Evolutionary conservation across 2,888 invertebrate species (phyloP), one percentile per base, ranked within the genome.

Genomic region (Smittia aterrima): DNA sequence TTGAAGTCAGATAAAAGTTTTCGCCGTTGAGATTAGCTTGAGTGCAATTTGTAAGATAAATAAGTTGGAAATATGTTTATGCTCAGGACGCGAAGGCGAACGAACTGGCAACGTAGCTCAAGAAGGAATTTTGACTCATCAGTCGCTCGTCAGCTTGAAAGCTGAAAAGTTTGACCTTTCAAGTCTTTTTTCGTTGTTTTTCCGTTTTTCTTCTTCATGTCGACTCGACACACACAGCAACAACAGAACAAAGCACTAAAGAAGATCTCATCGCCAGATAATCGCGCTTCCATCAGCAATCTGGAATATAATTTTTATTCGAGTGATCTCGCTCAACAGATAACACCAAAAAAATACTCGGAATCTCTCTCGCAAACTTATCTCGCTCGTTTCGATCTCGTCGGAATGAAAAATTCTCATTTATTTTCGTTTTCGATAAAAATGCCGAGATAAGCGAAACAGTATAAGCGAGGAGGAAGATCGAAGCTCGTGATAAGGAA

Each of bases 371-470:
- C 54, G 70, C 54, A 54, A 41, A n/a, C 41, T 54, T 54, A 70
- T 70, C 70, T 22, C 13, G 24, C n/a, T 25, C 70, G 27, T 27
- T 70, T 70, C 70, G 53, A 70, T 70, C 47, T 47, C 47, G 53
- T 70, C 54, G 32, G 47, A 70, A 70, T 41, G 40, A 41, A 64
- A 64, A 64, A 64, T 64, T 64, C 64, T 64, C 64, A 64, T 64
- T 64, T 64, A 64, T 70, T 70, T 70, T 41, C 16, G 18, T 67
- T 70, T 68, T 70, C 70, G 70, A 70, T 70, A 70, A 70, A 70
- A 70, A 70, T 70, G 41, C 25, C 25, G 32, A 1, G 22, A 41
- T 41, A 41, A 70, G 41, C 41, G 32, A 54, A 70, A 70, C 53
- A 53, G 70, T 70, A 53, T 58, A 70, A 70, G 70, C 70, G 70